Conservation (phyloP, 2,113 vertebrate species). For the Zosterops pallidus region DNA sequence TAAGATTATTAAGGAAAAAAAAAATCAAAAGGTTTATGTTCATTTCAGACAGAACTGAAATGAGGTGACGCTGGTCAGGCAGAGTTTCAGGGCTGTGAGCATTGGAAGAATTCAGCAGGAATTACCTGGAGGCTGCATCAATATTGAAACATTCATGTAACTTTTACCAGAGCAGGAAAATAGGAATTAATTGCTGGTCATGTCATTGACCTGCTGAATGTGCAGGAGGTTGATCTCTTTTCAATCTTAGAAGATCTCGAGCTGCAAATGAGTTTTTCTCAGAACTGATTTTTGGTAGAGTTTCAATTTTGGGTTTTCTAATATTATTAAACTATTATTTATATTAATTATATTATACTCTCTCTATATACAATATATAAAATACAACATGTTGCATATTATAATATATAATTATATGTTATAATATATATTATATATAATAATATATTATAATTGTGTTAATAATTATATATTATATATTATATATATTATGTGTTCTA, state of each 20-base stretch:
- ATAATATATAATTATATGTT: too few species aligned
- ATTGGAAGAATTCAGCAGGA: background rate
- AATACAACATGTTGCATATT: too few species aligned
- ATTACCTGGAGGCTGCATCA: background rate
- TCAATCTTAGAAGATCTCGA: background rate
- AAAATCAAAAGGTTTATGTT: background rate
- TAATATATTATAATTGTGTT: too few species aligned
- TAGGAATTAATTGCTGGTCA: accelerated
- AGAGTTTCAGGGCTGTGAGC: background rate
- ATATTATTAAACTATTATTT: background rate
- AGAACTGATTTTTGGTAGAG: background rate
- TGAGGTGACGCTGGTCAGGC: too few species aligned
- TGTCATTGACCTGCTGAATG: background rate
- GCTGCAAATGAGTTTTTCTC: background rate
- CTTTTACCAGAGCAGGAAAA: background rate
- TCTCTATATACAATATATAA: too few species aligned
- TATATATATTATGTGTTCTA: too few species aligned
- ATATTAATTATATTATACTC: background rate
- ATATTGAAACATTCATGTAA: background rate
- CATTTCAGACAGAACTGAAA: background rate
- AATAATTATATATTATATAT: too few species aligned
- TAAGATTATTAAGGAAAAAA: background rate
- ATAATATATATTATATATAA: too few species aligned
- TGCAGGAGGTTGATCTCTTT: background rate
- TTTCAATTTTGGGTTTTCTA: background rate